Percentiles rank a stretch among this genome's conserved stretches.
Conservation (phyloP, 2,797 vertebrate species). For the Pterois miles region DNA sequence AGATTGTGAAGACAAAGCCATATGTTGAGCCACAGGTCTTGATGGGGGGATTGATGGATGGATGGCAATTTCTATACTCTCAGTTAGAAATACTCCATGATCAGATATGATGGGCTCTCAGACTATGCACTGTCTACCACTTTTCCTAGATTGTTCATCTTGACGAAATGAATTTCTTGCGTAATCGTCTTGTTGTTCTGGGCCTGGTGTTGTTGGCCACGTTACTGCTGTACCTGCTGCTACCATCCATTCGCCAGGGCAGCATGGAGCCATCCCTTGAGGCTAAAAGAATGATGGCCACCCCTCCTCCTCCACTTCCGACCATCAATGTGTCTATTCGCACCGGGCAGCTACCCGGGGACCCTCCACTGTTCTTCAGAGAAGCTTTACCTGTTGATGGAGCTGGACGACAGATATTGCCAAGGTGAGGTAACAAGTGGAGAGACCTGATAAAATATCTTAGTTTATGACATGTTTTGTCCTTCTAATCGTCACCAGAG, state of each 20-base stretch:
- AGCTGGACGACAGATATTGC: slow-evolving; percentile 75
- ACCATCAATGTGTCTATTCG: slow-evolving; percentile 83
- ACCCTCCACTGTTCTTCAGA: slow-evolving; percentile 90
- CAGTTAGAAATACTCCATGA: neutral
- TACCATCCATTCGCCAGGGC: slow-evolving; percentile 85
- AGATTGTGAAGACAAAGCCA: neutral
- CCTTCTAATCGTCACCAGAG: neutral
- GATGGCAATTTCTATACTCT: neutral
- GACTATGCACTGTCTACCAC: slow-evolving; percentile 16
- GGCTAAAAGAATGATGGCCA: slow-evolving; percentile 75
- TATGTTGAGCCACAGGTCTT: neutral
- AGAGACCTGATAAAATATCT: neutral
- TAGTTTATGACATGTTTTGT: neutral
- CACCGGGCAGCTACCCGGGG: slow-evolving; percentile 84
- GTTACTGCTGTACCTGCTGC: slow-evolving; percentile 88
- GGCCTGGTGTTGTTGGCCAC: slow-evolving; percentile 87
- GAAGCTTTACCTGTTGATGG: slow-evolving; percentile 85
- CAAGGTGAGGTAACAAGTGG: slow-evolving; percentile 80
- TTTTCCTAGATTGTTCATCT: slow-evolving; percentile 54
- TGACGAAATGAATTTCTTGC: slow-evolving; percentile 84
- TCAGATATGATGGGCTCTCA: no score
- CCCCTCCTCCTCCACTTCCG: slow-evolving; percentile 60
- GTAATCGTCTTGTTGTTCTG: slow-evolving; percentile 87
- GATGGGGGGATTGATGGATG: neutral
- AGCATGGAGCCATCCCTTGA: slow-evolving; percentile 82